A percentile compares a stretch with the other conserved stretches of the same genome.
Evolutionary conservation across 2,113 vertebrate genomes (phyloP).

Genomic region (Antechinus flavipes): DNA sequence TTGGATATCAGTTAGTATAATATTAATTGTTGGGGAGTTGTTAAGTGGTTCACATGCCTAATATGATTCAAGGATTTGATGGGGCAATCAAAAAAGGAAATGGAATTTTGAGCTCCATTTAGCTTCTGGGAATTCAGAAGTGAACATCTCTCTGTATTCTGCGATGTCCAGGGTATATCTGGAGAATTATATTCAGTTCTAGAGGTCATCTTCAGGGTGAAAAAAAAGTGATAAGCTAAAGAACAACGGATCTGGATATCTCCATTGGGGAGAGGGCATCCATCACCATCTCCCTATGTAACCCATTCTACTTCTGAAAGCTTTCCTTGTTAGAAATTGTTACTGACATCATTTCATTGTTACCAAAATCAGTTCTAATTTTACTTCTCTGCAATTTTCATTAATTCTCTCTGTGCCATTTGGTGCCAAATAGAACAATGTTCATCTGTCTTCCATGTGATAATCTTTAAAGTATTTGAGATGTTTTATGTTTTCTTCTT

Average conservation of each 20-base stretch:
- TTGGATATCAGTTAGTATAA: background rate
- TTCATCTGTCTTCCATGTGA: background rate
- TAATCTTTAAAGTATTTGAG: background rate
- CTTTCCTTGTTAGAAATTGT: background rate
- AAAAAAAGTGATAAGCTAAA: background rate
- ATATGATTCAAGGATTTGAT: background rate
- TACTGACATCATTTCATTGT: background rate
- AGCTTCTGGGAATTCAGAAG: background rate
- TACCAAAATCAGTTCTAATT: background rate
- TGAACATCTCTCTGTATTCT: background rate
- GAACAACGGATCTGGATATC: background rate
- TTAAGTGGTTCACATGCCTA: background rate
- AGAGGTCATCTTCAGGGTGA: background rate
- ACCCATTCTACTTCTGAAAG: background rate
- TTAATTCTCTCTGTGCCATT: background rate
- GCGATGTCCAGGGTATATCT: background rate
- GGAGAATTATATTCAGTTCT: background rate
- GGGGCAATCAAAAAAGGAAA: background rate
- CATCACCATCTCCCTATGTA: background rate
- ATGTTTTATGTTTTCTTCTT: background rate
- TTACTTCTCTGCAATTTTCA: background rate
- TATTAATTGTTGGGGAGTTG: background rate
- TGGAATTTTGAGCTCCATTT: background rate
- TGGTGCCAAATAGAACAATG: background rate
- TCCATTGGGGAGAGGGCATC: background rate